These are phyloP conservation scores for Poeciliopsis paucimaculata DNA, from an alignment of 2,797 vertebrate genomes.

Conservation along the genomic window DNA sequence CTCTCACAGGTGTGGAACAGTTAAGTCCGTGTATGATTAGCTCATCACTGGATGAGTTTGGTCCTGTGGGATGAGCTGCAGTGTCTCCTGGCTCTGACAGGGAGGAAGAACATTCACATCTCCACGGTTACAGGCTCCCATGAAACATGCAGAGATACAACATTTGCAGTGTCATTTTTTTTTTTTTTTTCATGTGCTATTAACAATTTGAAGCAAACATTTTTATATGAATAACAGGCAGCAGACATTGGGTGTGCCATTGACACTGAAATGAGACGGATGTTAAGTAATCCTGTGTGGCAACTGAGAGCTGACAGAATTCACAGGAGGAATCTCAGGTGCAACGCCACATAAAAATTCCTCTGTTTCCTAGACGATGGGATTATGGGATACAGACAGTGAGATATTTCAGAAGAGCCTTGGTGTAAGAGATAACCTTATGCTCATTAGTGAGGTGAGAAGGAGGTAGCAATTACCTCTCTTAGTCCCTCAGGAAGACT, in stretches of 20 bases:
- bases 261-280: conserved; percentile 13
- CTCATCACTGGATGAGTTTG: conserved; percentile 55
- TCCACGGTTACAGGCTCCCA: conserved; percentile 76
- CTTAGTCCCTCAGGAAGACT: conserved; percentile 53
- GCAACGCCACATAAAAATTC: conserved; percentile 48
- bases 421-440: conserved; percentile 52
- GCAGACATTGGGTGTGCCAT: background rate
- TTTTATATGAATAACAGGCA: background rate
- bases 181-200: background rate
- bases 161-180: background rate
- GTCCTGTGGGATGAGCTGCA: conserved; percentile 53
- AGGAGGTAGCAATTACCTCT: conserved; percentile 65
- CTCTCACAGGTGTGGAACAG: conserved; percentile 7
- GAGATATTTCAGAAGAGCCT: conserved; percentile 42
- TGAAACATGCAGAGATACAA: conserved; percentile 58
- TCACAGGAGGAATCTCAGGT: conserved; percentile 36
- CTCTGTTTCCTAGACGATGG: conserved; percentile 63
- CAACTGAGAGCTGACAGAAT: conserved; percentile 18
- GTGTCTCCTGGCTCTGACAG: conserved; percentile 43
- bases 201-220: background rate
- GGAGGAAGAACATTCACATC: conserved; percentile 58
- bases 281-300: conserved; percentile 35
- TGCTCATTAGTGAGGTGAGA: conserved; percentile 72
- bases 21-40: conserved; percentile 36
- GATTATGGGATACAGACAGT: conserved; percentile 57